Evolutionary conservation across 2,797 vertebrate species (phyloP), one percentile per base, ranked within the genome.

Genomic region (Zenarchopterus dispar): DNA sequence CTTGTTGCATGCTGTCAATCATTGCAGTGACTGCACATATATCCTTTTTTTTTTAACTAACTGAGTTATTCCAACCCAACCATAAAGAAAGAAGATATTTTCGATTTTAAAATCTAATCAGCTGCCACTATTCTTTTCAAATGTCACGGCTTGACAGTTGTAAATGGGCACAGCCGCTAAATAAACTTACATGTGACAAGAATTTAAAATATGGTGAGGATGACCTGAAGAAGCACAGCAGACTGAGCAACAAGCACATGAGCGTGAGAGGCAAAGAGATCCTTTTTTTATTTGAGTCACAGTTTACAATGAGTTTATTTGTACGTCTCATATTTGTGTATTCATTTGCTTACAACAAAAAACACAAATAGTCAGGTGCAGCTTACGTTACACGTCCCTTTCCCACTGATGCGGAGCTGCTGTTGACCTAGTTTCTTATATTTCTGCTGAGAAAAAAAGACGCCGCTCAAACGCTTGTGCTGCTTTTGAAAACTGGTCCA

Each of bases 241-340:
- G 41, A 62, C 59, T 47, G 4, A 70, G 21, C 13, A 17, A 46
- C 4, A 75, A 11, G 6, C 6, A 23, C 18, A 13, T 9, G 62
- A 18, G 49, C 33, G 46, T 18, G 22, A 57, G 56, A 65, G 8
- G 6, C 1, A 18, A 19, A 4, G 24, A 53, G 16, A 62, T 49
- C 0, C n/a, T 16, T 65, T 51, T 71, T 8, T 5, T 54, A 24
- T 41, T 4, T 44, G 28, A 21, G 31, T 65, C 42, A 43, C 17
- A 18, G 44, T 24, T 28, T 24, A 13, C 41, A 17, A 36, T 36
- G 33, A 13, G 33, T 36, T 36, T 36, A 36, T 36, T 10, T 36
- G 13, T 13, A 36, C 5, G 13, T 36, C 13, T 10, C 9, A 11
- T 16, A 21, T 7, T 13, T 50, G 17, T 52, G 31, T 54, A 28